Conservation (phyloP, 2,113 vertebrate species). For the Mellivora capensis region DNA sequence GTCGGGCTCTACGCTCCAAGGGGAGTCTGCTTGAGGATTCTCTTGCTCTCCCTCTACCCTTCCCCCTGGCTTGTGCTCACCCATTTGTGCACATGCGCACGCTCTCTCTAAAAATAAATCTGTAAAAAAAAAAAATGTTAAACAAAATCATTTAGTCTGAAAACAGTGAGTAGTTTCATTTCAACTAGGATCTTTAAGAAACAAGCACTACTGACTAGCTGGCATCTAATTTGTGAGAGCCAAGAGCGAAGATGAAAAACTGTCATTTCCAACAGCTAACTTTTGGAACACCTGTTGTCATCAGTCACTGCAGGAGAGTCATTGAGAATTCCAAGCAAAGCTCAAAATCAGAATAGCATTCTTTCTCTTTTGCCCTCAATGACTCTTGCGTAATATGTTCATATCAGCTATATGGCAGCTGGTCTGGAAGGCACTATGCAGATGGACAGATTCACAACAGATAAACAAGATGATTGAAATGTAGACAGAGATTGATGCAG, state of each 20-base stretch:
- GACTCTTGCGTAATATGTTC: slow-evolving; percentile 25
- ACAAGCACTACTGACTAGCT: not conserved
- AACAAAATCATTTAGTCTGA: not conserved
- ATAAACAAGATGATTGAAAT: slow-evolving; percentile 35
- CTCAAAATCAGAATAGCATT: slow-evolving; percentile 29
- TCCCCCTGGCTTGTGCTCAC: not conserved
- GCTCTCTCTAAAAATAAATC: not conserved
- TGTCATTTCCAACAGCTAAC: not conserved
- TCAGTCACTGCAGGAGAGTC: not conserved
- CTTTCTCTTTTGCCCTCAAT: slow-evolving; percentile 1
- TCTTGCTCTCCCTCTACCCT: not conserved
- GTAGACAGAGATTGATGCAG: slow-evolving; percentile 22
- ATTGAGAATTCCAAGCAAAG: slow-evolving; percentile 16
- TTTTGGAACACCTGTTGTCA: not conserved
- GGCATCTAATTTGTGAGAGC: not conserved
- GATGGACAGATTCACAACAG: slow-evolving; percentile 8
- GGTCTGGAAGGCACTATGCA: slow-evolving; percentile 28
- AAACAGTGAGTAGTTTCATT: not conserved
- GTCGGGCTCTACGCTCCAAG: fast-evolving
- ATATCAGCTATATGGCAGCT: not conserved
- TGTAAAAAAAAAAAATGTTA: not conserved
- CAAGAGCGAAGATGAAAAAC: not conserved
- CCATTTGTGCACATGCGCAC: not conserved
- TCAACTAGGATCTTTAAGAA: not conserved
- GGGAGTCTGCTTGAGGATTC: not conserved